A percentile compares a stretch with the other conserved stretches of the same genome.
Evolutionary conservation across 2,888 invertebrate genomes (phyloP).

Genomic region (Volucella zonaria): DNA sequence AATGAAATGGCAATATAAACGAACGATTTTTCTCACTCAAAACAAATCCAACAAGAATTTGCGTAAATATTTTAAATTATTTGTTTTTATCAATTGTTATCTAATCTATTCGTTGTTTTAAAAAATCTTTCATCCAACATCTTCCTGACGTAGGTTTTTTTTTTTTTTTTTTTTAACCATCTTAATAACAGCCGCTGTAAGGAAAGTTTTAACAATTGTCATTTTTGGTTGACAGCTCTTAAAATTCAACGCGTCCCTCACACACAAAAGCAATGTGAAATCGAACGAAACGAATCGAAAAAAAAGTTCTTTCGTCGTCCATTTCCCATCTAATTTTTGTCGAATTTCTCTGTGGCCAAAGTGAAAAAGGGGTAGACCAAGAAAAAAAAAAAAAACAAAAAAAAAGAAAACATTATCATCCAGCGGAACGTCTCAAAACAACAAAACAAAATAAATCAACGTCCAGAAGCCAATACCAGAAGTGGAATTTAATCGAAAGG

Average conservation of each 20-base stretch:
- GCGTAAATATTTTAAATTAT: not conserved
- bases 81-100: not conserved
- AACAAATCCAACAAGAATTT: not conserved
- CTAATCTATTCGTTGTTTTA: not conserved
- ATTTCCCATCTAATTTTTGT: conserved; percentile 59
- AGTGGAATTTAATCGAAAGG: conserved; percentile 6
- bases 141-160: no score
- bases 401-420: not conserved
- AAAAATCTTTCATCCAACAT: not conserved
- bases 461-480: conserved; percentile 30
- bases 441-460: conserved; percentile 64
- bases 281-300: conserved; percentile 68
- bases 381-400: no score
- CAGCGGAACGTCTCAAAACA: conserved; percentile 70
- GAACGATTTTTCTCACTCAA: not conserved
- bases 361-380: conserved; percentile 61
- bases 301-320: conserved; percentile 58
- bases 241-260: conserved; percentile 54
- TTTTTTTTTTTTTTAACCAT: not conserved
- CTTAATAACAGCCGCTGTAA: conserved; percentile 45
- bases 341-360: conserved; percentile 65
- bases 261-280: conserved; percentile 20
- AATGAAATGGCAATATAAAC: conserved; percentile 20
- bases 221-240: conserved; percentile 24
- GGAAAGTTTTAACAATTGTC: conserved; percentile 10